phyloP scores from a whole-genome alignment of 2,888 invertebrate genomes.

The Nemapogon koenigi region DNA sequence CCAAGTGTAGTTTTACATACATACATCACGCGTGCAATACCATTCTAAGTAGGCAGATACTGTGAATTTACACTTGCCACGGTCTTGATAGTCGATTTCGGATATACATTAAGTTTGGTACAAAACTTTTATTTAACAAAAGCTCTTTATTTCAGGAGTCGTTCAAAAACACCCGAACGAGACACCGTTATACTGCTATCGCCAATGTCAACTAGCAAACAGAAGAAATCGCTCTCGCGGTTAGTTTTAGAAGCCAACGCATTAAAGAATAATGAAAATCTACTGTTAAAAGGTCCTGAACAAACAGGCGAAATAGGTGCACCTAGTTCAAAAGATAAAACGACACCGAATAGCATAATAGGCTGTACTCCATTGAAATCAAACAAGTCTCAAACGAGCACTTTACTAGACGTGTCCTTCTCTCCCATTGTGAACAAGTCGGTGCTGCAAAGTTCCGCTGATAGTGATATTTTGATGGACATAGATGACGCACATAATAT shows the following conservation, averaged over 20 bases:
- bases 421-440: constrained; percentile 53
- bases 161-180: constrained; percentile 45
- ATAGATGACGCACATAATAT: constrained; percentile 21
- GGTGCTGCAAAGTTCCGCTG: constrained; percentile 37
- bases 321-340: constrained; percentile 11
- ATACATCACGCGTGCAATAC: neutral
- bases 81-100: no score
- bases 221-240: constrained; percentile 44
- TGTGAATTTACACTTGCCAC: no score
- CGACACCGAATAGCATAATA: constrained; percentile 27
- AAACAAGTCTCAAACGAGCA: constrained; percentile 25
- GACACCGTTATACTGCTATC: constrained; percentile 34
- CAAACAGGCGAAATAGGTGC: constrained; percentile 11
- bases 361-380: constrained; percentile 50
- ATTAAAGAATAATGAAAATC: constrained; percentile 26
- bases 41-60: no score
- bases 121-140: no score
- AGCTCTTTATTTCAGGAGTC: constrained; percentile 31
- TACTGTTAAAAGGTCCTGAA: constrained; percentile 24
- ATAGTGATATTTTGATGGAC: constrained; percentile 27
- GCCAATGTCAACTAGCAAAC: constrained; percentile 25
- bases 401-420: constrained; percentile 43
- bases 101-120: no score
- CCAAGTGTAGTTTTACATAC: neutral
- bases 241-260: constrained; percentile 51